A percentile compares a stretch with the other conserved stretches of the same genome.
Conservation (phyloP, 2,113 vertebrate species). For the Amphilophus citrinellus region DNA sequence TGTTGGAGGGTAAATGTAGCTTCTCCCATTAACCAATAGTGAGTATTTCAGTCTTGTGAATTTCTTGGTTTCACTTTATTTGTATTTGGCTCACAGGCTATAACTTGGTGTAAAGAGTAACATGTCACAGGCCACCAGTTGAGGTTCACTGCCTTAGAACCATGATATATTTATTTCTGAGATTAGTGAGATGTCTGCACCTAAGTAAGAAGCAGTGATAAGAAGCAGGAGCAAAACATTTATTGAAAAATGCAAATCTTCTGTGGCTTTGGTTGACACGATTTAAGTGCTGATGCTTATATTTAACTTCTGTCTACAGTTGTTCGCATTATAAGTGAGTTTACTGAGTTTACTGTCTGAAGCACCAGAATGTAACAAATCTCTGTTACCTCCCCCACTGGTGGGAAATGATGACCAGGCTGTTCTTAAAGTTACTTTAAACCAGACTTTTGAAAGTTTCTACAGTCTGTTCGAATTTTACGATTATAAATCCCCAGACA, state of each 20-base stretch:
- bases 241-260: not conserved
- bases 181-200: not conserved
- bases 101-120: no score
- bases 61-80: no score
- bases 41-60: no score
- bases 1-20: no score
- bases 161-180: no score
- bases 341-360: not conserved
- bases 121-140: no score
- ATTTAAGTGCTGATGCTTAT: not conserved
- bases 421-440: slow-evolving; percentile 33
- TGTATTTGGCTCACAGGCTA: no score
- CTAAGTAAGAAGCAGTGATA: not conserved
- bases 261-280: not conserved
- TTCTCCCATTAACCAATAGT: no score
- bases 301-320: not conserved
- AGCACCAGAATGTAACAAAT: not conserved
- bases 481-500: not conserved
- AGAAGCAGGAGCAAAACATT: not conserved
- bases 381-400: not conserved
- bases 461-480: slow-evolving; percentile 6
- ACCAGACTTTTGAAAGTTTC: slow-evolving; percentile 3
- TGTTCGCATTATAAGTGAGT: not conserved
- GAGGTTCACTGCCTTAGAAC: no score
- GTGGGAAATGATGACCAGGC: slow-evolving; percentile 18